Evolutionary conservation across 2,888 invertebrate genomes (phyloP), one percentile per base, ranked within the genome.

Genomic region (Meiosimyza decipiens): DNA sequence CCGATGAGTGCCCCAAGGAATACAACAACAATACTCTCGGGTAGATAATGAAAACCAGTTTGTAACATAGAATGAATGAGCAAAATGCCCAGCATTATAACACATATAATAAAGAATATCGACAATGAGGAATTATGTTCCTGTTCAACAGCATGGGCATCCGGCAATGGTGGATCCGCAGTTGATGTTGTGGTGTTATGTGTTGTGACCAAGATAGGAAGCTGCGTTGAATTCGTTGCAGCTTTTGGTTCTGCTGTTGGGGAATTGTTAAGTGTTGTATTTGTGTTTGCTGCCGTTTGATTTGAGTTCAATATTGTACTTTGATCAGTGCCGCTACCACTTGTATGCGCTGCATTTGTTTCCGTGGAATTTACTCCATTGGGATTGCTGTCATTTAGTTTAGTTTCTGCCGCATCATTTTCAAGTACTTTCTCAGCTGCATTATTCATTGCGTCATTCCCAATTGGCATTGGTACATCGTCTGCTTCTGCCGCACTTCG

Each of bases 121-220:
- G 99, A 96, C 91, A 98, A 93, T 1, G 97, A 98, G 82, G 96
- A 97, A 82, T 96, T 95, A 83, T 98, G 97, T 85, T 99, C 98
- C 87, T 96, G 95, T 88, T 98, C 97, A 3, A 96, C 96, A 3
- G 96, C 94, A 79, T 94, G 95, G 84, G 95, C 94, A 79, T 94
- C 94, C 0, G 97, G 97, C 57, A 97, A 86, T 9, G 94, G 93
- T 9, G 94, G 92, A 82, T 95, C 94, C 0, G 92, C 91, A 0
- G 92, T 91, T 52, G 90, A 89, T 2, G 91, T 88, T 3, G 90
- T 81, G 1, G 73, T 72, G 73, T 84, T 85, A 28, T 77, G 76
- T 11, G 77, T 77, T 6, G 72, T 60, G 33, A 78, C 79, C 3
- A 55, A 60, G 15, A 68, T 0, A 0, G 70, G 16, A 33, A 64